Conservation (phyloP, 2,797 vertebrate species). For the Sebastes oblongus region DNA sequence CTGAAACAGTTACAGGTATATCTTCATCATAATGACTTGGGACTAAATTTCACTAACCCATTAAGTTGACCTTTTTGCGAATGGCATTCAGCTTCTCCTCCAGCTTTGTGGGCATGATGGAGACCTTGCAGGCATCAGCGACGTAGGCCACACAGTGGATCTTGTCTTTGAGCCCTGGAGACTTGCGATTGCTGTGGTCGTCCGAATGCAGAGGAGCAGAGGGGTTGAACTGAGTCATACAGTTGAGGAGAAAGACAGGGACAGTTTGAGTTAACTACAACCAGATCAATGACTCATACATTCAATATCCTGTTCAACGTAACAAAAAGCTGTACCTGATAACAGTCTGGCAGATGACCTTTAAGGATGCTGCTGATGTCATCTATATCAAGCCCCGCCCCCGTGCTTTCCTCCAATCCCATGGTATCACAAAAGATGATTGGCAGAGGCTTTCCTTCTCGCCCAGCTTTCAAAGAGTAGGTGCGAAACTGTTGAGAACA, state of each 20-base stretch:
- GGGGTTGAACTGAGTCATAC: conserved; percentile 63
- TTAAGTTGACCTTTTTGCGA: conserved; percentile 62
- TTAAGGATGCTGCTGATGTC: conserved; percentile 70
- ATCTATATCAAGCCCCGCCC: conserved; percentile 62
- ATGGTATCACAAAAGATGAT: conserved; percentile 79
- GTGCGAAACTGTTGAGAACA: conserved; percentile 64
- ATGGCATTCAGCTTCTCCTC: conserved; percentile 56
- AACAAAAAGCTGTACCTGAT: conserved; percentile 60
- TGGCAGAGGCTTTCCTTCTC: conserved; percentile 58
- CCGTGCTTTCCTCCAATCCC: conserved; percentile 73
- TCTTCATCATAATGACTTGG: background rate
- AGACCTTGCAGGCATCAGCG: conserved; percentile 65
- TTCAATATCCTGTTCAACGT: background rate
- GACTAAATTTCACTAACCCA: conserved; percentile 45
- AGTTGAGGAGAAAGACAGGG: background rate
- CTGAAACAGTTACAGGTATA: background rate
- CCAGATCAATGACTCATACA: background rate
- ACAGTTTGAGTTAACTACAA: background rate
- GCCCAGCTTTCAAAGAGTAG: conserved; percentile 65
- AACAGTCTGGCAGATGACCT: conserved; percentile 69
- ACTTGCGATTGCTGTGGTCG: background rate
- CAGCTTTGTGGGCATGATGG: conserved; percentile 54
- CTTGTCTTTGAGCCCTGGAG: conserved; percentile 47
- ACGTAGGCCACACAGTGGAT: conserved; percentile 74
- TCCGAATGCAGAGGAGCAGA: conserved; percentile 43